A percentile compares a stretch with the other conserved stretches of the same genome.
Evolutionary conservation across 2,113 vertebrate species (phyloP).

Genomic region (Microcebus griseorufus): DNA sequence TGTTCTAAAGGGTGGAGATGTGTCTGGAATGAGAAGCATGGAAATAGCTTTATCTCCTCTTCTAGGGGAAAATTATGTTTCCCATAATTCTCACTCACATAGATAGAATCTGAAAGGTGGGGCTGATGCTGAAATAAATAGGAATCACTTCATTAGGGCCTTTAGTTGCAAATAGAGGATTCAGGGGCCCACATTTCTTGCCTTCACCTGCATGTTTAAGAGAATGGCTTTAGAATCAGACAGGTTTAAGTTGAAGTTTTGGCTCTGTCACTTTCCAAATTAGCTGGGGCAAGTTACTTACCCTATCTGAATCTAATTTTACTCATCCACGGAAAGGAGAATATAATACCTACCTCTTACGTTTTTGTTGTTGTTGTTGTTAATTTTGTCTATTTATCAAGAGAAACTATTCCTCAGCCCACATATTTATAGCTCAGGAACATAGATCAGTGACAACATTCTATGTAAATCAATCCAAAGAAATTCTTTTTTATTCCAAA

Average conservation of each 20-base stretch:
- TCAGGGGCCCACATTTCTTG: background rate
- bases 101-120: background rate
- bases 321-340: background rate
- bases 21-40: background rate
- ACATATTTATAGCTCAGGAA: too few species aligned
- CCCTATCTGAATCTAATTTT: background rate
- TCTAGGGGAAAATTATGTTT: background rate
- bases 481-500: too few species aligned
- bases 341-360: background rate
- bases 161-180: background rate
- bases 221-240: constrained; percentile 4
- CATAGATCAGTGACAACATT: too few species aligned
- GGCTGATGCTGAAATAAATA: background rate
- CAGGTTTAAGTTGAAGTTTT: constrained; percentile 29
- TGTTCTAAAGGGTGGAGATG: background rate
- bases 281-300: background rate
- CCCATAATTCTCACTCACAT: background rate
- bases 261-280: constrained; percentile 22
- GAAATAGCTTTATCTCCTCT: background rate
- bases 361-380: background rate
- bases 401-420: too few species aligned
- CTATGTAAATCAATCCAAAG: too few species aligned
- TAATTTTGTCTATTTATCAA: too few species aligned
- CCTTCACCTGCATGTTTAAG: background rate
- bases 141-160: background rate